Evolutionary conservation across 2,888 invertebrate genomes (phyloP), one percentile per base, ranked within the genome.

Genomic region (Cyclophora punctaria): DNA sequence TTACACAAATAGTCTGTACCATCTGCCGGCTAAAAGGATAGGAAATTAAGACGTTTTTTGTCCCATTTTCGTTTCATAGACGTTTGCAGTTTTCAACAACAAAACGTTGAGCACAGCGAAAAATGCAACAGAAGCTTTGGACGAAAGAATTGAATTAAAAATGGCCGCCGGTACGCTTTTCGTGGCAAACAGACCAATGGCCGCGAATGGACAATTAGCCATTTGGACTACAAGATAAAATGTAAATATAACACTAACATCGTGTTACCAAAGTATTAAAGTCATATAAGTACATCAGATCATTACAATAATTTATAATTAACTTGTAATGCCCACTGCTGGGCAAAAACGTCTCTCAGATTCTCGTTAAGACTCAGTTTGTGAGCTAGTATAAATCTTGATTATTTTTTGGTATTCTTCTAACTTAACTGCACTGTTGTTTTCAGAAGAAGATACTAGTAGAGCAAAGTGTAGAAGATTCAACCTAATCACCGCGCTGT

Each of bases 201-300:
- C 79, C 82, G 72, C 82, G 83, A 86, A 84, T 84, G 81, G 83
- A 83, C 83, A 83, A 85, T 85, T 83, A 85, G 81, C 80, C 63
- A 68, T 52, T 51, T 52, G 20, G 20, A 20, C 20, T 20, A 20
- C 48, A 37, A 20, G 20, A 20, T 20, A 20, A 49, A 44, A 44
- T 44, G 7, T 35, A 41, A 42, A 42, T 37, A 47, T 40, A 42
- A 54, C 51, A 51, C 4, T 44, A 44, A 20, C 44, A 44, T 20
- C 5, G 34, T 33, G 4, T 33, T 7, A 20, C 20, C 20, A 20
- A 20, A 20, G 20, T 20, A 20, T 20, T 20, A 20, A 20, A 20
- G 20, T 20, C 20, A 20, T 20, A 20, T 20, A 20, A 20, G 20
- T 20, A 20, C 20, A 20, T 20, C 20, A 20, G 20, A 20, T 20